Conservation (phyloP, 2,797 vertebrate species). For the Poeciliopsis paucimaculata region DNA sequence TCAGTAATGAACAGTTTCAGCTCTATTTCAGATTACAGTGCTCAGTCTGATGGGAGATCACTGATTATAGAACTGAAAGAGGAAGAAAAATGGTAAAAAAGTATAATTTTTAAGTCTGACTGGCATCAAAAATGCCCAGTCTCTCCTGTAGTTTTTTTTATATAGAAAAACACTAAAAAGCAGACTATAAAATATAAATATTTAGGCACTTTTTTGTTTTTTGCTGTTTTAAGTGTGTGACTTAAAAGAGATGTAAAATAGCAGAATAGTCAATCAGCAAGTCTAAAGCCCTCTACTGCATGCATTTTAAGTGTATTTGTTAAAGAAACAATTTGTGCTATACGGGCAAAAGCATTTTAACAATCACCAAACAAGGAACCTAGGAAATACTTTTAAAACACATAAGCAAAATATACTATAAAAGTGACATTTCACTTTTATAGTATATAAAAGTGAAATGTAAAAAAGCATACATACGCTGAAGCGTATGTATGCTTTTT, state of each 20-base stretch:
- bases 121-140: constrained; percentile 49
- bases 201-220: neutral
- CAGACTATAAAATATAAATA: neutral
- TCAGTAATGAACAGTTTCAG: constrained; percentile 53
- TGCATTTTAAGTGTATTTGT: neutral
- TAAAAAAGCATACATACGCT: too few relatives aligned
- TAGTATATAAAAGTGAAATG: too few relatives aligned
- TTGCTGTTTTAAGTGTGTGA: neutral
- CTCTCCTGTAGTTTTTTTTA: neutral
- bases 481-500: neutral
- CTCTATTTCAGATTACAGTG: constrained; percentile 32
- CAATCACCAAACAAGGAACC: neutral
- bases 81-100: constrained; percentile 27
- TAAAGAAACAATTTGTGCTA: neutral
- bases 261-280: neutral
- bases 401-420: neutral
- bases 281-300: neutral
- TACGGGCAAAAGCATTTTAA: neutral
- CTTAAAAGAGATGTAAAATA: neutral
- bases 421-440: neutral
- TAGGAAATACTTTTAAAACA: neutral
- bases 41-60: constrained; percentile 31
- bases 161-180: neutral
- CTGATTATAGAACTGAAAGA: constrained; percentile 32
- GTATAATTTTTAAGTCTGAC: constrained; percentile 33